A percentile compares a stretch with the other conserved stretches of the same genome.
phyloP scores from a whole-genome alignment of 2,113 vertebrate genomes.

The Chelonoidis abingdonii region DNA sequence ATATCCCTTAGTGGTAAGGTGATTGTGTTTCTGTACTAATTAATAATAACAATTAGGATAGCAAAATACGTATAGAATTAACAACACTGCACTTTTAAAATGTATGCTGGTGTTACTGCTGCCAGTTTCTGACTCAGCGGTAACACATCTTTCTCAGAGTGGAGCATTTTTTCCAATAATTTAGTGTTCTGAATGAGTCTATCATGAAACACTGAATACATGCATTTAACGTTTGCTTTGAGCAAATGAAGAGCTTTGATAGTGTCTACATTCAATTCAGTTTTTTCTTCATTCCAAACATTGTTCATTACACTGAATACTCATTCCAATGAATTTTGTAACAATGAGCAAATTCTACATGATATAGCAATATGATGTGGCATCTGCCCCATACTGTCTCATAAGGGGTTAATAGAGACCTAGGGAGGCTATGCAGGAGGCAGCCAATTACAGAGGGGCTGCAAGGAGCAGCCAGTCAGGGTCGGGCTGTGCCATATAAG shows the following conservation, averaged over 20 bases:
- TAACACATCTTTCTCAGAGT: background rate
- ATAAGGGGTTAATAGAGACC: no score
- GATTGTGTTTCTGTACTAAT: background rate
- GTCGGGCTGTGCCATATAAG: no score
- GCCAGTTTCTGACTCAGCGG: background rate
- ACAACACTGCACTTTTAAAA: background rate
- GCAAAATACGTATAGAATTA: background rate
- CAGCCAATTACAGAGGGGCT: no score
- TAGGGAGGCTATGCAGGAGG: no score
- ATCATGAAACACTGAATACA: background rate
- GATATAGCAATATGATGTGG: background rate
- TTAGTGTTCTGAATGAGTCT: background rate
- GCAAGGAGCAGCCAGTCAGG: no score
- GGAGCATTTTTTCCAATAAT: background rate
- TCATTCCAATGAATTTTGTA: background rate
- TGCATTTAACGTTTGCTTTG: background rate
- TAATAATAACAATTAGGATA: background rate
- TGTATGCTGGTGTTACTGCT: fast-evolving
- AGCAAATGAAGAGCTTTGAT: background rate
- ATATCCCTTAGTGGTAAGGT: background rate
- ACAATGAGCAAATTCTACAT: background rate
- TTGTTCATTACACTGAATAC: background rate
- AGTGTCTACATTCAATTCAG: background rate
- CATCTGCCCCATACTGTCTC: no score
- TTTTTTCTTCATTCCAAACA: background rate